phyloP scores from a whole-genome alignment of 2,113 vertebrate species.

The Microcebus griseorufus region DNA sequence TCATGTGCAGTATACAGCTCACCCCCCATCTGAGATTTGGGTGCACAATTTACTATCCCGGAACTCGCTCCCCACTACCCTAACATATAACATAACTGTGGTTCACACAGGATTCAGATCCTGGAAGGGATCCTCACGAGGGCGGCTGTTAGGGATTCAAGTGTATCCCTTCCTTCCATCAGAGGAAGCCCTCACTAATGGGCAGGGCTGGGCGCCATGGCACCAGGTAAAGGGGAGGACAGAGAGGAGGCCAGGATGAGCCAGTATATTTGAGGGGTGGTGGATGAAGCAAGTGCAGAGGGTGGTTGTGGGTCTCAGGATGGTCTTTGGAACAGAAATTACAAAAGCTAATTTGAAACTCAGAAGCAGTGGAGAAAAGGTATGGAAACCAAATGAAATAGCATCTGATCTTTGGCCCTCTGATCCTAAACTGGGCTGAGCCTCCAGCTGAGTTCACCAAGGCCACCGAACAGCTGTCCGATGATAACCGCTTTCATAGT shows the following conservation, averaged over 20 bases:
- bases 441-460: conserved; percentile 63
- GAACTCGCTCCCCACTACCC: neutral
- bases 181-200: neutral
- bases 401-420: conserved; percentile 68
- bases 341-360: conserved; percentile 64
- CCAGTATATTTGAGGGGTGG: neutral
- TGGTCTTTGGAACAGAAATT: conserved; percentile 52
- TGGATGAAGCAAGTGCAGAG: neutral
- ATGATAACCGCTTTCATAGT: conserved; percentile 45
- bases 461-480: conserved; percentile 72
- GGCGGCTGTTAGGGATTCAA: neutral
- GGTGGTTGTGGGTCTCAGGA: neutral
- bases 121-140: neutral
- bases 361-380: conserved; percentile 37
- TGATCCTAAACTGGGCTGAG: conserved; percentile 50
- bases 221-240: neutral
- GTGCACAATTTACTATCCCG: neutral
- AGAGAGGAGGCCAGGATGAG: neutral
- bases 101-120: neutral
- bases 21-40: neutral
- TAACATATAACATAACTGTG: neutral
- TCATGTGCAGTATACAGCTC: neutral
- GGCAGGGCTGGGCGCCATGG: neutral
- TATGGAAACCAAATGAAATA: conserved; percentile 62
- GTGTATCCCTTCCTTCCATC: too few relatives aligned